A percentile compares a stretch with the other conserved stretches of the same genome.
Conservation (phyloP, 1,140 invertebrate species). For the Drosophila subpulchrella region DNA sequence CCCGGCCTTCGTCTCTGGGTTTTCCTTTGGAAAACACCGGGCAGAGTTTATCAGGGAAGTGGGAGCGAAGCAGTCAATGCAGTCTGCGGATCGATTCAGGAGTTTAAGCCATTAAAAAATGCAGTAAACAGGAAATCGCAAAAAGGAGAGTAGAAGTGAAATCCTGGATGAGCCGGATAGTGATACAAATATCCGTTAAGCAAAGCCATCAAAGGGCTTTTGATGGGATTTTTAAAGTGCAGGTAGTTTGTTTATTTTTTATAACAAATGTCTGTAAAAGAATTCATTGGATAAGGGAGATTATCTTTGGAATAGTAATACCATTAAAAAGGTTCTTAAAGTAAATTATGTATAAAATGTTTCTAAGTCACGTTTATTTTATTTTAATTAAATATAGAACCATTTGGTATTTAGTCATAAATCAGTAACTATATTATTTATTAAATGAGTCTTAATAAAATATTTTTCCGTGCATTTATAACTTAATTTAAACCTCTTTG, state of each 20-base stretch:
- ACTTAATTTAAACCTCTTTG: background rate
- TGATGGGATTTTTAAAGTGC: constrained; percentile 3
- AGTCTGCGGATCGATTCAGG: constrained; percentile 36
- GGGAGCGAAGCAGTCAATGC: constrained; percentile 32
- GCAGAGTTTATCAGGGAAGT: constrained; percentile 38
- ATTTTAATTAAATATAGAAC: too few species aligned
- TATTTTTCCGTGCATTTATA: too few species aligned
- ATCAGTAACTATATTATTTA: too few species aligned
- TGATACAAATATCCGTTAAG: constrained; percentile 23
- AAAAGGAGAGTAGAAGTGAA: constrained; percentile 9
- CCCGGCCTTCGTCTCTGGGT: constrained; percentile 16
- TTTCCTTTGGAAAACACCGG: constrained; percentile 16
- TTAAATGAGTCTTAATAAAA: too few species aligned
- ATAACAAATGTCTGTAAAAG: background rate
- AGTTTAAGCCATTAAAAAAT: constrained; percentile 37
- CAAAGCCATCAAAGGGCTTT: constrained; percentile 11
- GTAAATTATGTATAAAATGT: too few species aligned
- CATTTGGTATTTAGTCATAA: too few species aligned
- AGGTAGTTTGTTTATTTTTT: background rate
- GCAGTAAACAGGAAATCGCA: constrained; percentile 41
- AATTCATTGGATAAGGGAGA: too few species aligned
- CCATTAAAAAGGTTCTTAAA: too few species aligned
- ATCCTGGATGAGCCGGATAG: constrained; percentile 13
- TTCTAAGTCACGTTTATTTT: too few species aligned
- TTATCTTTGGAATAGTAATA: too few species aligned